Percentiles rank a stretch among this genome's conserved stretches.
These are phyloP conservation scores for Cheumatopsyche charites DNA, from an alignment of 1,140 invertebrate genomes.

Conservation along the genomic window DNA sequence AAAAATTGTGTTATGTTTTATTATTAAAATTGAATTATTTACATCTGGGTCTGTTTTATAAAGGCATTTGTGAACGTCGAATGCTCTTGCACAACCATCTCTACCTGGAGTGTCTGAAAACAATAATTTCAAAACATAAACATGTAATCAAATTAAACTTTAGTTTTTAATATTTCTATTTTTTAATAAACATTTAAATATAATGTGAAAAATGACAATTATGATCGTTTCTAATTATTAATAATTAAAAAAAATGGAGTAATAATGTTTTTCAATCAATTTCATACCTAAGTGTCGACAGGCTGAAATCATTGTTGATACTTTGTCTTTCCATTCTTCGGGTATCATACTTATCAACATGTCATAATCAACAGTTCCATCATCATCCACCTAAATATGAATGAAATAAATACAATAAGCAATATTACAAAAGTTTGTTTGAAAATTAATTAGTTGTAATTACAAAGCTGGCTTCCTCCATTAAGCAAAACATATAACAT, in stretches of 20 bases:
- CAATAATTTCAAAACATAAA: slow-evolving; percentile 12
- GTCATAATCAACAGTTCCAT: slow-evolving; percentile 58
- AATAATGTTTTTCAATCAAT: not conserved
- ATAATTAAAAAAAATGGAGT: slow-evolving; percentile 8
- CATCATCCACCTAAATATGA: slow-evolving; percentile 54
- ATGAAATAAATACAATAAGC: slow-evolving; percentile 18
- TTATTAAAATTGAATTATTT: slow-evolving; percentile 24
- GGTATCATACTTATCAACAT: slow-evolving; percentile 59
- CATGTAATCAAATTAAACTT: not conserved
- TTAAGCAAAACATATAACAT: slow-evolving; percentile 62
- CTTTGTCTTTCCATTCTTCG: slow-evolving; percentile 56
- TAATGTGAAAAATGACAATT: too few relatives aligned
- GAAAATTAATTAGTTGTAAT: too few relatives aligned
- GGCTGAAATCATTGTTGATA: slow-evolving; percentile 53
- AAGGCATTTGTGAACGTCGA: slow-evolving; percentile 44
- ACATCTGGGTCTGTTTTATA: slow-evolving; percentile 44
- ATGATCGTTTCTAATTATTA: too few relatives aligned
- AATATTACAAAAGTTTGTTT: too few relatives aligned
- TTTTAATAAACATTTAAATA: too few relatives aligned
- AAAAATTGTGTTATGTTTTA: not conserved
- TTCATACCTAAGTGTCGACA: slow-evolving; percentile 59
- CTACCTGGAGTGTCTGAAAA: slow-evolving; percentile 40
- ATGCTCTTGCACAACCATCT: slow-evolving; percentile 42
- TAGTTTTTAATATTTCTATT: too few relatives aligned
- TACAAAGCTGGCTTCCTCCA: slow-evolving; percentile 61